Base-by-base conservation (phyloP, 2,888 invertebrate species). In the Drosophila greeni region DNA sequence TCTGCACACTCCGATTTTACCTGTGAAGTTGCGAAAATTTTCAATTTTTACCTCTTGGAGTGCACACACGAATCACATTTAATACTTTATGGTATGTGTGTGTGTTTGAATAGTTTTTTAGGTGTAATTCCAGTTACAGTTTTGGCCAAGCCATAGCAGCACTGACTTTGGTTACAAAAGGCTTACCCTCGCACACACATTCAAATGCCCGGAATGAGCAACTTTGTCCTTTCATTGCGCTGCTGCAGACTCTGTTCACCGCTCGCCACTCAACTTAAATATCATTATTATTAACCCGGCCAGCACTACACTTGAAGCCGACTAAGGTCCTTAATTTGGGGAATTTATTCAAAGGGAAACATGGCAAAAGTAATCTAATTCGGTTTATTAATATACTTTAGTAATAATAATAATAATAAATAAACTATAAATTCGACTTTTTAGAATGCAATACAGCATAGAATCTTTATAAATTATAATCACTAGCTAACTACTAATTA, bases 211-310 rank as follows among this genome's bases (percentile, higher is more conserved):
- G 79, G 66, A 55, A 61, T 55, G 29, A 57, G 56, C 73, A 81
- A 84, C 81, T 82, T 80, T 80, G 79, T 81, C 77, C 76, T 74
- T 72, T 55, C 72, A 71, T 53, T 49, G 58, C 54, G 6, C 49
- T 52, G 31, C 49, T 52, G 36, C 52, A 55, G 58, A 58, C 66
- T 66, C 61, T 55, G 43, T 26, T 31, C 36, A 36, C 16, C 48
- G 24, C 37, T 55, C 34, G 37, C 51, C 37, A 43, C 61, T 52
- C 66, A 37, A 67, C 77, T 76, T 82, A 76, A 82, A 84, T 75
- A 84, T 82, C 75, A 81, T 82, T 83, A 82, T 82, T 82, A 82
- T 84, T 82, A 81, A 84, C 79, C 74, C 74, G 64, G 60, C 71
- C 70, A 69, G 72, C 60, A 34, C n/a, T 60, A 26, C 59, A 59